A percentile compares a stretch with the other conserved stretches of the same genome.
These are phyloP conservation scores for Melangyna quadrimaculata DNA, from an alignment of 2,888 invertebrate genomes.

Conservation along the genomic window DNA sequence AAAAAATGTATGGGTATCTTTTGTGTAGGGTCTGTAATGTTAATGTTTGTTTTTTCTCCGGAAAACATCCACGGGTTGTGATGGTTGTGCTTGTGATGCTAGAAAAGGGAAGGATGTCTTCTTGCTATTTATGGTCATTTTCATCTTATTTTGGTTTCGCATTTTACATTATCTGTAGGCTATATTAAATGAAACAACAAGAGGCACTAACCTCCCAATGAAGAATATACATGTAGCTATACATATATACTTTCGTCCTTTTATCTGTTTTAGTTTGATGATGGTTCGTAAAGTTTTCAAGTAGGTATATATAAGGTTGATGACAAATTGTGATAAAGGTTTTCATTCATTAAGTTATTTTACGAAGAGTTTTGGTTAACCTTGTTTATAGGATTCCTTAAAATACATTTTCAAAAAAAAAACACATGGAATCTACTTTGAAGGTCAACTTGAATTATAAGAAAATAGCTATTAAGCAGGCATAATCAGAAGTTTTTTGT, in stretches of 20 bases:
- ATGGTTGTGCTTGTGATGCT: neutral
- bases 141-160: conserved; percentile 43
- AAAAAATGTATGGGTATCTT: conserved; percentile 2
- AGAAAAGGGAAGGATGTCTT: neutral
- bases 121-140: conserved; percentile 30
- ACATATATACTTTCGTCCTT: conserved; percentile 26
- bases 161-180: conserved; percentile 41
- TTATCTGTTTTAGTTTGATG: conserved; percentile 47
- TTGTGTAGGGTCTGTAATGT: conserved; percentile 28
- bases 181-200: neutral
- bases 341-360: conserved; percentile 13
- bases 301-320: neutral
- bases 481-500: too few species aligned
- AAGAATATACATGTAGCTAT: neutral
- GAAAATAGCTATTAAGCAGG: neutral
- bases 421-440: neutral
- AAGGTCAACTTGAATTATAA: neutral
- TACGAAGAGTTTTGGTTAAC: neutral
- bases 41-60: conserved; percentile 15
- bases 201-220: neutral
- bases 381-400: neutral
- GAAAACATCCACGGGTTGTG: neutral
- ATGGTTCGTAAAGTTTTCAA: conserved; percentile 51
- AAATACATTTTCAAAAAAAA: neutral
- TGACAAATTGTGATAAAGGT: conserved; percentile 38